phyloP scores from a whole-genome alignment of 2,888 invertebrate species.

The Diachrysia chrysitis region DNA sequence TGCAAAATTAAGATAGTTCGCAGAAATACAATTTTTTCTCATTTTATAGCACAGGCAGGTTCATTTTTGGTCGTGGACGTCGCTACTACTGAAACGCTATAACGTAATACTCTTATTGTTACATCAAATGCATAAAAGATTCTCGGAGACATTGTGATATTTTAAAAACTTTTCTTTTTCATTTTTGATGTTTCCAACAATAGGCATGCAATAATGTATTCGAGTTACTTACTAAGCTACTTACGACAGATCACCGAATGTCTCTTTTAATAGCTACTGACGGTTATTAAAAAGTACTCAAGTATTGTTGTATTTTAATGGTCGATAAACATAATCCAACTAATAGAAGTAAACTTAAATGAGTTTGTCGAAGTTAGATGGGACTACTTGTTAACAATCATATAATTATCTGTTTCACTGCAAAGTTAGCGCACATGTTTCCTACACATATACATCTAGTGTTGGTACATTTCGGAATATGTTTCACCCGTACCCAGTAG shows the following conservation, averaged over 20 bases:
- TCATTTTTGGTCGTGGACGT: neutral
- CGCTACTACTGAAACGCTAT: neutral
- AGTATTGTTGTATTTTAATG: neutral
- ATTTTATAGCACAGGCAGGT: neutral
- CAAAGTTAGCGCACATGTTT: slow-evolving; percentile 12
- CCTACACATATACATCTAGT: neutral
- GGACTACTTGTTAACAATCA: neutral
- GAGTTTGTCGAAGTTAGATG: slow-evolving; percentile 1
- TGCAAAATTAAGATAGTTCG: neutral
- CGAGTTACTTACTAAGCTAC: too few species aligned
- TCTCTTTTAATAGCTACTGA: too few species aligned
- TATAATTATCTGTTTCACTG: slow-evolving; percentile 9
- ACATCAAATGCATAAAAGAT: neutral
- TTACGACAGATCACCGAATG: too few species aligned
- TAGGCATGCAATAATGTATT: too few species aligned
- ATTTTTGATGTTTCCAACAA: too few species aligned
- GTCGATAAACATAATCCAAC: neutral
- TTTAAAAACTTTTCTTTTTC: too few species aligned
- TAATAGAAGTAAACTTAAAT: neutral
- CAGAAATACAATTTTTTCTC: neutral
- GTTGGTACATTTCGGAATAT: slow-evolving; percentile 1
- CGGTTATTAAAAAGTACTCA: too few species aligned
- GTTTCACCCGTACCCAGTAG: too few species aligned
- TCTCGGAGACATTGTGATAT: too few species aligned
- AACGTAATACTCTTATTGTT: neutral